These are phyloP conservation scores for Parnassius mnemosyne DNA, from an alignment of 2,888 invertebrate species.

Conservation along the genomic window DNA sequence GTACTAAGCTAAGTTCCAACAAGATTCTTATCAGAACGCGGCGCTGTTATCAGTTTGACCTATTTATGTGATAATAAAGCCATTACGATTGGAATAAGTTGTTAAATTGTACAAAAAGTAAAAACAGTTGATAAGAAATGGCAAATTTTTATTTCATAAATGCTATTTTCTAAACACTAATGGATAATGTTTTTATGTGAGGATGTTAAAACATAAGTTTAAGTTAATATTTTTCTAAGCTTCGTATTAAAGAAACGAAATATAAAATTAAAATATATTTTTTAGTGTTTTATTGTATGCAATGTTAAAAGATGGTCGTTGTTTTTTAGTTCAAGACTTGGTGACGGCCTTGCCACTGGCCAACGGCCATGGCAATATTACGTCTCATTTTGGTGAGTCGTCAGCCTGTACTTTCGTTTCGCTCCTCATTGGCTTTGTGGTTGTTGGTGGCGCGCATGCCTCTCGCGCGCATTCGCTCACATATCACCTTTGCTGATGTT, in stretches of 20 bases:
- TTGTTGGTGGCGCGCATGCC: slow-evolving; percentile 72
- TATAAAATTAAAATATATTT: slow-evolving; percentile 31
- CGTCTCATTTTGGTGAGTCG: slow-evolving; percentile 81
- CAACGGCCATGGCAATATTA: slow-evolving; percentile 79
- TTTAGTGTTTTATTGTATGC: slow-evolving; percentile 53
- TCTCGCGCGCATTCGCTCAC: slow-evolving; percentile 58
- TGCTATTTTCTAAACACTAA: slow-evolving; percentile 20
- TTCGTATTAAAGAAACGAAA: slow-evolving; percentile 24
- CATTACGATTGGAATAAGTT: slow-evolving; percentile 47
- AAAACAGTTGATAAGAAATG: slow-evolving; percentile 24
- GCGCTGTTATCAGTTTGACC: slow-evolving; percentile 71
- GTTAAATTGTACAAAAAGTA: slow-evolving; percentile 30
- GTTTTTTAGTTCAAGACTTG: slow-evolving; percentile 81
- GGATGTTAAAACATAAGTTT: slow-evolving; percentile 11
- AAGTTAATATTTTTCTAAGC: slow-evolving; percentile 13
- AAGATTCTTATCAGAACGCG: slow-evolving; percentile 73
- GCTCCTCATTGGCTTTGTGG: slow-evolving; percentile 75
- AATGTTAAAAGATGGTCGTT: slow-evolving; percentile 78
- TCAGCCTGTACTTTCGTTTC: slow-evolving; percentile 64
- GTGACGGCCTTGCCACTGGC: slow-evolving; percentile 80
- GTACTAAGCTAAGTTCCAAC: slow-evolving; percentile 57
- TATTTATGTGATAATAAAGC: slow-evolving; percentile 65
- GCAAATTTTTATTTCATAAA: slow-evolving; percentile 5
- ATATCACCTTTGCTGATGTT: slow-evolving; percentile 53
- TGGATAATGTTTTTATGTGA: slow-evolving; percentile 9